A percentile compares a stretch with the other conserved stretches of the same genome.
Conservation (phyloP, 2,888 invertebrate species). For the Thumatha senex region DNA sequence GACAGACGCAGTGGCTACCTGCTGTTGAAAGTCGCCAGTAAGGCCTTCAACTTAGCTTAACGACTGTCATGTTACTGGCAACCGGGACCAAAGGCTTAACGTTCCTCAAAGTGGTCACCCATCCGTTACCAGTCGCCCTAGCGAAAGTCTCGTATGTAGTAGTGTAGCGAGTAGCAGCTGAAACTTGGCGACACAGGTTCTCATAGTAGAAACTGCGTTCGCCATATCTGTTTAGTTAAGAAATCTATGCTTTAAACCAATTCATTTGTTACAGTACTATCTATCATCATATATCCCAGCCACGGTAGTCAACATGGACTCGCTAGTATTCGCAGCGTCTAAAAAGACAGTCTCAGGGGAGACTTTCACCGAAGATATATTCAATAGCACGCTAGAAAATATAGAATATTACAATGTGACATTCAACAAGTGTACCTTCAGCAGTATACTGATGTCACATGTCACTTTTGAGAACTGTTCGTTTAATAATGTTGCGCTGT, state of each 20-base stretch:
- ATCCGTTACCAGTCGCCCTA: too few species aligned
- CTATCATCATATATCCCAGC: conserved; percentile 81
- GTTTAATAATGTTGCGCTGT: conserved; percentile 87
- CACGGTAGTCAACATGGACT: conserved; percentile 71
- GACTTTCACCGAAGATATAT: conserved; percentile 66
- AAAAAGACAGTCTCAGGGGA: conserved; percentile 53
- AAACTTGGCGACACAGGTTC: too few species aligned
- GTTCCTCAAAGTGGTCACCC: too few species aligned
- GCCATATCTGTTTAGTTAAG: too few species aligned
- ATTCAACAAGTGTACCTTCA: conserved; percentile 86
- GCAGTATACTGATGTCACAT: conserved; percentile 87
- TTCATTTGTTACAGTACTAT: conserved; percentile 63
- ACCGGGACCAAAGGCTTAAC: too few species aligned
- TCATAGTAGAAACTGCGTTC: too few species aligned
- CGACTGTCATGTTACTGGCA: too few species aligned
- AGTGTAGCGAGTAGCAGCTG: background rate
- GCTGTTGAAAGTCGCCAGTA: too few species aligned
- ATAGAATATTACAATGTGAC: conserved; percentile 82
- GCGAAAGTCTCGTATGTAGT: background rate
- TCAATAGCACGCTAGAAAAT: conserved; percentile 85
- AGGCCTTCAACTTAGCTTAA: too few species aligned
- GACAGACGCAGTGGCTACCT: too few species aligned
- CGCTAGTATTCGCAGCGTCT: conserved; percentile 51
- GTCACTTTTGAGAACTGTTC: conserved; percentile 88
- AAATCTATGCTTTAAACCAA: too few species aligned